Conservation (phyloP, 2,888 invertebrate genomes). For the Cremastinae sp. region DNA sequence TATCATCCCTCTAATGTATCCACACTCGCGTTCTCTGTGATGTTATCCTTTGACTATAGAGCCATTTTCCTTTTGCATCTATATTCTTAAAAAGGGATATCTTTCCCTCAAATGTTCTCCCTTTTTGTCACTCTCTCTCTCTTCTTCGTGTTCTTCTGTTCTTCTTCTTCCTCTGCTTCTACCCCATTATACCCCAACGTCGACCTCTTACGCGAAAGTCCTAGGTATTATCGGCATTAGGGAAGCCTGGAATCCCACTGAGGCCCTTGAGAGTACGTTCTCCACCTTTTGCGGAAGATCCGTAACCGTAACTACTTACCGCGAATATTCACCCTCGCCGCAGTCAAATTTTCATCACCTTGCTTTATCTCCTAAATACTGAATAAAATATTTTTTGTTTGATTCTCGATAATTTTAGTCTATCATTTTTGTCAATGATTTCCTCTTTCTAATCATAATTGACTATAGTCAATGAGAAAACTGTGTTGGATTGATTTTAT, state of each 20-base stretch:
- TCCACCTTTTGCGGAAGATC: constrained; percentile 32
- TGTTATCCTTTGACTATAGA: constrained; percentile 56
- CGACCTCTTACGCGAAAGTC: constrained; percentile 62
- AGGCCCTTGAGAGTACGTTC: constrained; percentile 35
- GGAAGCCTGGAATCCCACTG: constrained; percentile 46
- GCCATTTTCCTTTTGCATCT: constrained; percentile 50
- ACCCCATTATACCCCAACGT: constrained; percentile 56
- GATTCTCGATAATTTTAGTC: neutral
- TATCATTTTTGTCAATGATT: no score
- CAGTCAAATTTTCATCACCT: constrained; percentile 42
- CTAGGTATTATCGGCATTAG: constrained; percentile 66
- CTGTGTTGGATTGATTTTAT: no score
- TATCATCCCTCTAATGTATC: constrained; percentile 65
- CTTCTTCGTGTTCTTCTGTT: no score
- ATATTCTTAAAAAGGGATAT: constrained; percentile 23
- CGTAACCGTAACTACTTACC: constrained; percentile 64
- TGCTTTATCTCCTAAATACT: constrained; percentile 6
- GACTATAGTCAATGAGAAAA: no score
- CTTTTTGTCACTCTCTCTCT: constrained; percentile 22
- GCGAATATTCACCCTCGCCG: constrained; percentile 46
- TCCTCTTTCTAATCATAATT: no score
- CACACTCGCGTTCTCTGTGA: constrained; percentile 60
- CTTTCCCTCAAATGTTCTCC: constrained; percentile 34
- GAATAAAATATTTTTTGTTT: constrained; percentile 52
- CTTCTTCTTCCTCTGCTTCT: constrained; percentile 12